Conservation (phyloP, 2,113 vertebrate species). For the Anguilla japonica region DNA sequence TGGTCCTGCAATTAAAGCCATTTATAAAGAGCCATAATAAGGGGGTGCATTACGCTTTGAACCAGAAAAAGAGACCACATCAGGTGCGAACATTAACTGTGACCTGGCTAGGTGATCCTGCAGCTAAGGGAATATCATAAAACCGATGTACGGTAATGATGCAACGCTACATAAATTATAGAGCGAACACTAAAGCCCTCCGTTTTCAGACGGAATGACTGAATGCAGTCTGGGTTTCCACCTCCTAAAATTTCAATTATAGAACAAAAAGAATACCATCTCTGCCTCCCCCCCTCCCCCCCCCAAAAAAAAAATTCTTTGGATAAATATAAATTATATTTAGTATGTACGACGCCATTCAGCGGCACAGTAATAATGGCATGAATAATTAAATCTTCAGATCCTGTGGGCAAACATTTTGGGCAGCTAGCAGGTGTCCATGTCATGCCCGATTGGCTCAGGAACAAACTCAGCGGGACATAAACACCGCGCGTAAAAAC, state of each 20-base stretch:
- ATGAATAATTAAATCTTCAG: constrained; percentile 12
- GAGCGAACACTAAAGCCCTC: not conserved
- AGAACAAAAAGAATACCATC: too few relatives aligned
- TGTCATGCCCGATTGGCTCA: not conserved
- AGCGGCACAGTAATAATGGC: not conserved
- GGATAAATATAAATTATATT: not conserved
- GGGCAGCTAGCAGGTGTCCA: constrained; percentile 13
- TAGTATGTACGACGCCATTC: not conserved
- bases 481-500: not conserved
- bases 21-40: not conserved
- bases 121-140: not conserved
- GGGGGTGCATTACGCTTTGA: not conserved
- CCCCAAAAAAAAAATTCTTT: not conserved
- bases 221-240: not conserved
- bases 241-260: not conserved
- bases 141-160: too few relatives aligned
- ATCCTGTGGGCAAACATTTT: not conserved
- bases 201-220: not conserved
- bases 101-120: not conserved
- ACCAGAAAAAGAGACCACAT: not conserved
- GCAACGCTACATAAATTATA: too few relatives aligned
- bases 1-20: not conserved
- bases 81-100: not conserved
- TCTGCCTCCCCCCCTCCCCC: too few relatives aligned
- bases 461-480: not conserved